These are phyloP conservation scores for Parapristionchus giblindavisi DNA, from an alignment of 2,888 invertebrate genomes.

Conservation along the genomic window DNA sequence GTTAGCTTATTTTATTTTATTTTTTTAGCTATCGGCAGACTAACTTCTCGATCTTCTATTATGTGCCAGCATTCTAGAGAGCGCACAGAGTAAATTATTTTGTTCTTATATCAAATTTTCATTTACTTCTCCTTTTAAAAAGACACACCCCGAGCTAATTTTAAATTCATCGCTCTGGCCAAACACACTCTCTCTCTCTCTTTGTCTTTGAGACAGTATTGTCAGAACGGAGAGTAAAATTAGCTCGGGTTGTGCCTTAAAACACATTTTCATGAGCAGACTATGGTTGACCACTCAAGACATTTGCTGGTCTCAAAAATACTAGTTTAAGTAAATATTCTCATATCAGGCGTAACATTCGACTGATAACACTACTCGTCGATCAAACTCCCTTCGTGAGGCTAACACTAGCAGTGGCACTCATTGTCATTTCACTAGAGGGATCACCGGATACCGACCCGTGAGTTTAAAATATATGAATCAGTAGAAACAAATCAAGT, in stretches of 20 bases:
- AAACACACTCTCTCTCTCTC: too few relatives aligned
- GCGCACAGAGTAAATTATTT: too few relatives aligned
- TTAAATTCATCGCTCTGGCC: not conserved
- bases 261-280: too few relatives aligned
- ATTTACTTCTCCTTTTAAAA: not conserved
- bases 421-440: conserved; percentile 25
- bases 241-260: too few relatives aligned
- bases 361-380: conserved; percentile 25
- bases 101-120: not conserved
- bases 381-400: conserved; percentile 34
- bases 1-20: not conserved
- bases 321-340: not conserved
- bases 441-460: conserved; percentile 2
- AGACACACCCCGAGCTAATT: too few relatives aligned
- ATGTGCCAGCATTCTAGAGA: too few relatives aligned
- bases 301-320: not conserved
- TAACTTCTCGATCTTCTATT: too few relatives aligned
- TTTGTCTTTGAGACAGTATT: too few relatives aligned
- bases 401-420: not conserved
- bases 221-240: too few relatives aligned
- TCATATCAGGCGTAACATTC: conserved; percentile 14
- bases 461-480: conserved; percentile 4
- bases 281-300: not conserved
- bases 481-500: not conserved
- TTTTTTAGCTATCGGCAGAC: too few relatives aligned